phyloP scores from a whole-genome alignment of 2,113 vertebrate genomes.

The Burhinus bistriatus region DNA sequence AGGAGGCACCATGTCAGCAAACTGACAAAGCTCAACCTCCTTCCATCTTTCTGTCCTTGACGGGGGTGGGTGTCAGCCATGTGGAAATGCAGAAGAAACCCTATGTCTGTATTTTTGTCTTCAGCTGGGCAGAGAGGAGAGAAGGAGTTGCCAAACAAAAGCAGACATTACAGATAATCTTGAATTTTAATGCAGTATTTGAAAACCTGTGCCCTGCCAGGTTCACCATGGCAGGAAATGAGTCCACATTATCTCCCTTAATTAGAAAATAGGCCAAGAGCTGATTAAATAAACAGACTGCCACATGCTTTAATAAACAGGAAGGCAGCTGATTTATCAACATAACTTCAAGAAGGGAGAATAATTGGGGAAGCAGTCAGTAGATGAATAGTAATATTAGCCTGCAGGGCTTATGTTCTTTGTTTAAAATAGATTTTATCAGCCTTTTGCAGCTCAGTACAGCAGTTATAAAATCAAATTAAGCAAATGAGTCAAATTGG shows the following conservation, averaged over 20 bases:
- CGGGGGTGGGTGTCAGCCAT: background rate
- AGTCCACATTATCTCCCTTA: constrained; percentile 24
- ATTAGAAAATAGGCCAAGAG: constrained; percentile 48
- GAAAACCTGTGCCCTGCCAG: background rate
- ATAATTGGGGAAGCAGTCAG: background rate
- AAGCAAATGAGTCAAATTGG: background rate
- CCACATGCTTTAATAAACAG: background rate
- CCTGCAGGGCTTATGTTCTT: background rate
- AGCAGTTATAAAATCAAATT: background rate
- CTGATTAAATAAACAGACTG: constrained; percentile 37
- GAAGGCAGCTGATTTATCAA: constrained; percentile 46
- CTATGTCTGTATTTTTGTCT: background rate
- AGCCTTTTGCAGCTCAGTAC: background rate
- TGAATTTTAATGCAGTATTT: background rate
- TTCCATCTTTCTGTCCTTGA: background rate
- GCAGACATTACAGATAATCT: background rate
- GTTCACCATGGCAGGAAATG: constrained; percentile 18
- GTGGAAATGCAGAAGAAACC: background rate
- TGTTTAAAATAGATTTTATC: constrained; percentile 22
- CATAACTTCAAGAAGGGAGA: background rate
- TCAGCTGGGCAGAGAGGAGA: background rate
- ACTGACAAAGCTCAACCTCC: background rate
- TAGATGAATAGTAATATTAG: background rate
- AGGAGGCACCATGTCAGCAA: background rate
- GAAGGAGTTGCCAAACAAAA: background rate